phyloP scores from a whole-genome alignment of 2,888 invertebrate species.

The Frankliniella intonsa region DNA sequence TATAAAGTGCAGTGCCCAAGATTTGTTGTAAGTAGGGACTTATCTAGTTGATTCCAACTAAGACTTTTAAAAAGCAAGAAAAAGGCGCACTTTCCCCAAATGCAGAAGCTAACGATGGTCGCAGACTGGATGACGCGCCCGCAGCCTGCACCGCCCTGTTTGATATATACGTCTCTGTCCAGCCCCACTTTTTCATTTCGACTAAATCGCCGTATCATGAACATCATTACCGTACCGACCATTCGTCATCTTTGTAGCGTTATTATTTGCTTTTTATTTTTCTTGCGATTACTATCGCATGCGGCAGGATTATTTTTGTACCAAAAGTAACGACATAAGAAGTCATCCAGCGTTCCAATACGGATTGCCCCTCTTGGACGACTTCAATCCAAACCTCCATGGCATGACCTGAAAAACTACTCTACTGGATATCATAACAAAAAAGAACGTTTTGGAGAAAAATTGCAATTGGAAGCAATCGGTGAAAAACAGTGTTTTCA shows the following conservation, averaged over 20 bases:
- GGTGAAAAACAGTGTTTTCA: neutral
- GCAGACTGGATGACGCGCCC: too few species aligned
- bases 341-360: neutral
- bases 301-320: neutral
- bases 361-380: neutral
- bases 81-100: too few species aligned
- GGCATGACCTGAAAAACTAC: too few species aligned
- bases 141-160: neutral
- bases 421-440: too few species aligned
- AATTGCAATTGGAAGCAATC: neutral
- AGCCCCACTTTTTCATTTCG: constrained; percentile 17
- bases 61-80: too few species aligned
- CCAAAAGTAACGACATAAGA: neutral
- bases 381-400: neutral
- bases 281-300: constrained; percentile 1
- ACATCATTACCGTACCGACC: constrained; percentile 13
- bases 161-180: constrained; percentile 10
- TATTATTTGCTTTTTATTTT: neutral
- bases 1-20: too few species aligned
- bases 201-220: constrained; percentile 7
- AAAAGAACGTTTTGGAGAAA: neutral
- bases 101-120: too few species aligned
- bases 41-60: too few species aligned
- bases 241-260: neutral
- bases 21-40: too few species aligned